phyloP scores from a whole-genome alignment of 37 sponge, comb jelly and placozoan genomes.

The Hormiphora californensis region DNA sequence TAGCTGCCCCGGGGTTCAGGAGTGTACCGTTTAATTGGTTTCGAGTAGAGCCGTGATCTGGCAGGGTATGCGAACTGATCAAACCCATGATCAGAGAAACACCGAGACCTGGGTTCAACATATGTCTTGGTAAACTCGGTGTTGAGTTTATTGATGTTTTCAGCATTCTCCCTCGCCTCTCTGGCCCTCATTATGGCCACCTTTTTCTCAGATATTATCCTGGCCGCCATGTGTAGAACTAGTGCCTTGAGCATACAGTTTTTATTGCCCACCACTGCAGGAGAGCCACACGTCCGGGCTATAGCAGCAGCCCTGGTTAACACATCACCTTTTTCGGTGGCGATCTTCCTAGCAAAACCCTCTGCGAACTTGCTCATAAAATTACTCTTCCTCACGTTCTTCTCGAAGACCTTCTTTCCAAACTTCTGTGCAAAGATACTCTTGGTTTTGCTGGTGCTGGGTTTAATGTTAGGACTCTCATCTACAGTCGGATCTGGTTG shows the following conservation, averaged over 20 bases:
- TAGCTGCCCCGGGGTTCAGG: slow-evolving; percentile 1
- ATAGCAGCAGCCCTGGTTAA: background rate
- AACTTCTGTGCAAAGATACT: background rate
- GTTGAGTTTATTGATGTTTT: background rate
- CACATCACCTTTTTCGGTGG: background rate
- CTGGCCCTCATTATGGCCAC: background rate
- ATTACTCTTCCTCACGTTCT: background rate
- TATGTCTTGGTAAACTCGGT: background rate
- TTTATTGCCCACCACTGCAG: background rate
- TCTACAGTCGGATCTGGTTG: too few species aligned
- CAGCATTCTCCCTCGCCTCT: background rate
- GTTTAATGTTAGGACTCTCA: background rate
- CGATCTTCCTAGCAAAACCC: background rate
- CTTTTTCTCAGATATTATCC: background rate
- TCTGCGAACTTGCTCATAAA: background rate
- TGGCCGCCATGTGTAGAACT: slow-evolving; percentile 31
- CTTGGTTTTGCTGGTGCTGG: background rate
- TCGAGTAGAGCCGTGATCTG: background rate
- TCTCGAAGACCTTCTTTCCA: slow-evolving; percentile 13
- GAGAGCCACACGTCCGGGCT: background rate
- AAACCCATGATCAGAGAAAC: background rate
- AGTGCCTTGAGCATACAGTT: background rate
- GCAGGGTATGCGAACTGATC: background rate
- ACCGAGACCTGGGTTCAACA: background rate
- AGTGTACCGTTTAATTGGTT: background rate